phyloP scores from a whole-genome alignment of 2,113 vertebrate species.

The Diglossa brunneiventris region DNA sequence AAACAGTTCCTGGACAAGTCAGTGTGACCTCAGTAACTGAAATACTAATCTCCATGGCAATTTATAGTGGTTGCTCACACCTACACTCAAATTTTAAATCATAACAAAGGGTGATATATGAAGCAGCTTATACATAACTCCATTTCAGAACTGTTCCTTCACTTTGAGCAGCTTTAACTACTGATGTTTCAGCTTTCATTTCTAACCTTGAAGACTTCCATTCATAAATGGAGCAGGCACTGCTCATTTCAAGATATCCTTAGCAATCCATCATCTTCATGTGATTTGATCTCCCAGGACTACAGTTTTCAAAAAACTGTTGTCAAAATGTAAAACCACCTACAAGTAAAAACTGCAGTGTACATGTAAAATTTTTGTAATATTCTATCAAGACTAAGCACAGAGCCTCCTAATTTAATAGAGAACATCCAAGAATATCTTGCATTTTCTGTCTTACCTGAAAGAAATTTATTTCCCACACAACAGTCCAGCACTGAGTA shows the following conservation, averaged over 20 bases:
- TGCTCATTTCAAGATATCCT: conserved; percentile 37
- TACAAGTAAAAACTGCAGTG: not conserved
- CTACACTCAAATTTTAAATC: not conserved
- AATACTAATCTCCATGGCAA: not conserved
- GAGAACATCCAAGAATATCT: not conserved
- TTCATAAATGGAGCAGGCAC: conserved; percentile 33
- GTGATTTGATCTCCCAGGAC: conserved; percentile 33
- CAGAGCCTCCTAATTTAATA: conserved; percentile 4
- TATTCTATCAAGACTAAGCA: not conserved
- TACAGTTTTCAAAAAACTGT: not conserved
- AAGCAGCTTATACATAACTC: not conserved
- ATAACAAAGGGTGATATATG: not conserved
- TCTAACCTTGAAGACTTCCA: not conserved
- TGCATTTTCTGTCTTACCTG: not conserved
- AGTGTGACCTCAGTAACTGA: not conserved
- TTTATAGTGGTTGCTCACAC: not conserved
- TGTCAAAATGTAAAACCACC: not conserved
- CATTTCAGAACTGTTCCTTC: not conserved
- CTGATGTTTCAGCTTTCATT: not conserved
- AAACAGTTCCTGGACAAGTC: not conserved
- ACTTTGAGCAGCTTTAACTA: not conserved
- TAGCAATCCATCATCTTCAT: conserved; percentile 39
- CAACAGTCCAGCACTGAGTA: not conserved
- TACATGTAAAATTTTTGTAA: not conserved
- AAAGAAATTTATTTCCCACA: not conserved